These are phyloP conservation scores for Seira ritae DNA, from an alignment of 2,888 invertebrate genomes.

Conservation along the genomic window DNA sequence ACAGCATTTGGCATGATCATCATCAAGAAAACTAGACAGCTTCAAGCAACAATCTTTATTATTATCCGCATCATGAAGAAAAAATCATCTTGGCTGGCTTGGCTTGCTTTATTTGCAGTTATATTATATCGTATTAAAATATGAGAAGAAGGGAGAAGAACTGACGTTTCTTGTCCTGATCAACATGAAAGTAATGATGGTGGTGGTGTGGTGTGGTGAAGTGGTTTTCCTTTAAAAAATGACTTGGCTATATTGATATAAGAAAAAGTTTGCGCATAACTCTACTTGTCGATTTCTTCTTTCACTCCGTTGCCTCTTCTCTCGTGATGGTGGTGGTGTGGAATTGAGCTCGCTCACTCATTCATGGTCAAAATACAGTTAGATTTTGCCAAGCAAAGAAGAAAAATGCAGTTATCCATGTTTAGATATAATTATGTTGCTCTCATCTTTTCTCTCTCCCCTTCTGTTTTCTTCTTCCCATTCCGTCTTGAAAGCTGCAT, in stretches of 20 bases:
- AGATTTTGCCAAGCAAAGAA: slow-evolving; percentile 62
- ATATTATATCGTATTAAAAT: slow-evolving; percentile 28
- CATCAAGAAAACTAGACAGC: slow-evolving; percentile 58
- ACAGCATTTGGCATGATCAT: slow-evolving; percentile 13
- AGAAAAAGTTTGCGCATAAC: slow-evolving; percentile 55
- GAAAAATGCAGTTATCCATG: slow-evolving; percentile 71
- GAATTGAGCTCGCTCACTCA: slow-evolving; percentile 63
- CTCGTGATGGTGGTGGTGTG: slow-evolving; percentile 44
- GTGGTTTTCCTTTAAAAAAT: slow-evolving; percentile 60
- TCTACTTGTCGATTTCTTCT: slow-evolving; percentile 60
- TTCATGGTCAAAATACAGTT: slow-evolving; percentile 71
- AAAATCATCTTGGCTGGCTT: slow-evolving; percentile 61
- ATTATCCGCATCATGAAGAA: slow-evolving; percentile 39
- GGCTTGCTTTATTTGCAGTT: slow-evolving; percentile 50
- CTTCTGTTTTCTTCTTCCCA: slow-evolving; percentile 41
- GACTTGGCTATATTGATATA: slow-evolving; percentile 34
- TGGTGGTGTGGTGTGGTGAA: slow-evolving; percentile 32
- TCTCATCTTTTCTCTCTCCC: slow-evolving; percentile 36
- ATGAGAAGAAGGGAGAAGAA: slow-evolving; percentile 28
- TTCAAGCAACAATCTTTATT: slow-evolving; percentile 54
- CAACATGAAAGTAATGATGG: slow-evolving; percentile 35
- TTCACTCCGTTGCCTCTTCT: slow-evolving; percentile 61
- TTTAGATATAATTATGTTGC: slow-evolving; percentile 65
- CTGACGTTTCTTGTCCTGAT: slow-evolving; percentile 66
- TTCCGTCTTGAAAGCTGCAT: neutral